These are phyloP conservation scores for Charanyca ferruginea DNA, from an alignment of 2,888 invertebrate species.

Conservation along the genomic window DNA sequence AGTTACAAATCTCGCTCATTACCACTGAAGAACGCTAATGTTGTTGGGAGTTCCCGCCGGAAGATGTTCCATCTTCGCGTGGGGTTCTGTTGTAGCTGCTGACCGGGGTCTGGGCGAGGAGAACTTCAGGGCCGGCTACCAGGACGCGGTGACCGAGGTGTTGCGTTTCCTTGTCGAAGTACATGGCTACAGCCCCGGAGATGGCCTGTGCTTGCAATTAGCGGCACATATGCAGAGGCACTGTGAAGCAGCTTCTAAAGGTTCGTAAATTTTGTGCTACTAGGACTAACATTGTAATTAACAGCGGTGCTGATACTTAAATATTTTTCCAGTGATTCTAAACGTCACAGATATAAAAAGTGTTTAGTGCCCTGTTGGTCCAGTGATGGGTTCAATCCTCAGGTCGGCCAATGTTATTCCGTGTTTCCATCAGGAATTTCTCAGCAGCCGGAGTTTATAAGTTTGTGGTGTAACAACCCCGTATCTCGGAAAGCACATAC, in stretches of 20 bases:
- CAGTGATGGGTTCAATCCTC: too few species aligned
- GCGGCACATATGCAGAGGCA: conserved; percentile 96
- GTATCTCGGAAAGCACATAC: too few species aligned
- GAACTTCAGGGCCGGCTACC: conserved; percentile 95
- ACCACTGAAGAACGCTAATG: conserved; percentile 78
- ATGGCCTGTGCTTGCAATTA: conserved; percentile 95
- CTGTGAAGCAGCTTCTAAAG: conserved; percentile 92
- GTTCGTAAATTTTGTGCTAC: conserved; percentile 70
- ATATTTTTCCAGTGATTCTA: too few species aligned
- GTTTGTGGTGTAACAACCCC: too few species aligned
- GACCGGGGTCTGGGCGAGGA: conserved; percentile 78
- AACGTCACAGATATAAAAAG: too few species aligned
- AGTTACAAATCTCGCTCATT: conserved; percentile 60
- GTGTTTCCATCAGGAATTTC: too few species aligned
- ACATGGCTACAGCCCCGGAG: conserved; percentile 95
- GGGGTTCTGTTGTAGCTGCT: conserved; percentile 83
- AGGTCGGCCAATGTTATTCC: too few species aligned
- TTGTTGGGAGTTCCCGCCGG: conserved; percentile 78
- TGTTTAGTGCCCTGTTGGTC: too few species aligned
- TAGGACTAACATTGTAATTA: too few species aligned
- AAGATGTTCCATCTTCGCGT: conserved; percentile 80
- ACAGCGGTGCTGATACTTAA: too few species aligned
- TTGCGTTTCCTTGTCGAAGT: conserved; percentile 97
- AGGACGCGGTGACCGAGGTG: conserved; percentile 97
- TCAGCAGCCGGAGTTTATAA: too few species aligned